Conservation (phyloP, 2,113 vertebrate genomes). For the Leuciscus idus region DNA sequence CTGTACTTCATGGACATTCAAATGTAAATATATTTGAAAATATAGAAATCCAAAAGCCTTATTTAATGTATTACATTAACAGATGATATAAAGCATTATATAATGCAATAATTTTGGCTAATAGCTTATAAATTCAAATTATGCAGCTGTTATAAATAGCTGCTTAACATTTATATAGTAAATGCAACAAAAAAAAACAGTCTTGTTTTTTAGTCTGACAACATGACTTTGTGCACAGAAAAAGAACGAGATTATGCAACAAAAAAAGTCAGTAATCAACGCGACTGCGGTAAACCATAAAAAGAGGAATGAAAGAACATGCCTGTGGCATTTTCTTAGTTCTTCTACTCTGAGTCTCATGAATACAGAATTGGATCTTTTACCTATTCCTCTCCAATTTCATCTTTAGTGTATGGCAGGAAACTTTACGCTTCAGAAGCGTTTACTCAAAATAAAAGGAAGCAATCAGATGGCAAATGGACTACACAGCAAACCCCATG, state of each 20-base stretch:
- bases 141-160: neutral
- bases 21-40: neutral
- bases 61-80: neutral
- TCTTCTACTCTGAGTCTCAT: neutral
- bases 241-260: neutral
- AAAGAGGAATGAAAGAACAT: neutral
- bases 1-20: neutral
- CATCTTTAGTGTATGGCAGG: neutral
- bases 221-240: slow-evolving; percentile 4
- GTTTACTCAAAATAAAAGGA: slow-evolving; percentile 10
- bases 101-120: neutral
- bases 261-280: neutral
- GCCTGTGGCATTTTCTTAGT: neutral
- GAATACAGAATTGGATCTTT: neutral
- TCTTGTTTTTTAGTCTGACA: neutral
- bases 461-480: neutral
- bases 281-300: neutral
- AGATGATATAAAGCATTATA: neutral
- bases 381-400: neutral
- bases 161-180: neutral
- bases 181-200: neutral
- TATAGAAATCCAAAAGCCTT: neutral
- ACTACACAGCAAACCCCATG: neutral
- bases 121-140: neutral
- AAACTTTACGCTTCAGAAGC: neutral